Conservation (phyloP, 2,888 invertebrate genomes). For the Cephalotes varians region DNA sequence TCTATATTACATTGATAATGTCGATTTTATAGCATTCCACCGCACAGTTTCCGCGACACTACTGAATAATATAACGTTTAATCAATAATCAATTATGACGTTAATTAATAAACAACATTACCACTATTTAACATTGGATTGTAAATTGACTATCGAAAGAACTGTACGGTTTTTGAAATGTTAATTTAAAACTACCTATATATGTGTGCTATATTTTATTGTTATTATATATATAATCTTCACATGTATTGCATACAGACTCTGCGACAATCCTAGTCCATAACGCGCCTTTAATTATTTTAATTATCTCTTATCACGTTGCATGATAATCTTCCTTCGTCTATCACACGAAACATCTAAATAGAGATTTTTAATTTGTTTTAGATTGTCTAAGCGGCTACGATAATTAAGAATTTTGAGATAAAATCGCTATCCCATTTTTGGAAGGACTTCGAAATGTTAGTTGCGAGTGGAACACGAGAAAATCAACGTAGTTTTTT, state of each 20-base stretch:
- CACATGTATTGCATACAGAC: background rate
- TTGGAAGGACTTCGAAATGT: constrained; percentile 15
- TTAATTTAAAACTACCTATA: constrained; percentile 26
- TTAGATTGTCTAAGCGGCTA: constrained; percentile 42
- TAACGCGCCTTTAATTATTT: background rate
- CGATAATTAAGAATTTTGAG: constrained; percentile 11
- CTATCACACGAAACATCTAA: constrained; percentile 45
- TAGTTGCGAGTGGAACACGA: constrained; percentile 22
- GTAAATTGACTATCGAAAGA: constrained; percentile 37
- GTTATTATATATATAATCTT: constrained; percentile 24
- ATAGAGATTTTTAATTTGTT: constrained; percentile 29
- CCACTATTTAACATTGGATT: constrained; percentile 2
- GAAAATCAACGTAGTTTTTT: constrained; percentile 22
- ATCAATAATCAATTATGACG: constrained; percentile 31
- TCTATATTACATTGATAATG: constrained; percentile 27
- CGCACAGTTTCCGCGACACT: constrained; percentile 7
- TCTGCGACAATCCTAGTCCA: background rate
- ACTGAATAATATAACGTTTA: background rate
- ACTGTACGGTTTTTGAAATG: constrained; percentile 4
- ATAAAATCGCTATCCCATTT: background rate
- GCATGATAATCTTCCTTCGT: background rate
- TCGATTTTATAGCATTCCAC: constrained; percentile 47
- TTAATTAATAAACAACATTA: constrained; percentile 39
- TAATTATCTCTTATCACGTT: constrained; percentile 17
- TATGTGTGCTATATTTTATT: constrained; percentile 6